phyloP scores from a whole-genome alignment of 2,113 vertebrate species.

The Cathartes aura region DNA sequence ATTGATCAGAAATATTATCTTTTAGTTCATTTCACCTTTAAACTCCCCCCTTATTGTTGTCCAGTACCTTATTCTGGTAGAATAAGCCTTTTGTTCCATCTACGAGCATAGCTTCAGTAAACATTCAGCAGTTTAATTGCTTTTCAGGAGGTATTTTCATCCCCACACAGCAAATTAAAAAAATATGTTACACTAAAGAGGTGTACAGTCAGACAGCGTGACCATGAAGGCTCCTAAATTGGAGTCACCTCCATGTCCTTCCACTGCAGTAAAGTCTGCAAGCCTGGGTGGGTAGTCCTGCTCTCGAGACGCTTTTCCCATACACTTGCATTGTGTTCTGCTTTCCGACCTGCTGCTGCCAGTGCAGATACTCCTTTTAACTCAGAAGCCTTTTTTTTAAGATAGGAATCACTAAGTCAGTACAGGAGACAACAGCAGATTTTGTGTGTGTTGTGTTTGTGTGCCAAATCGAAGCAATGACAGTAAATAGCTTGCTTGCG shows the following conservation, averaged over 20 bases:
- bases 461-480: background rate
- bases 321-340: background rate
- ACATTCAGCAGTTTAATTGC: background rate
- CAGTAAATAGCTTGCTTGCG: background rate
- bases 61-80: background rate
- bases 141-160: conserved; percentile 7
- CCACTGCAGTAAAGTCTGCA: background rate
- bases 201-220: background rate
- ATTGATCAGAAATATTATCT: background rate
- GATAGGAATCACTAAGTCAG: background rate
- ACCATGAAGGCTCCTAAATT: background rate
- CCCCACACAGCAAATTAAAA: background rate
- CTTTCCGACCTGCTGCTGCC: background rate
- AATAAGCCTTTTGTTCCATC: background rate
- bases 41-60: background rate
- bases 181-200: background rate
- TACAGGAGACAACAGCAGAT: background rate
- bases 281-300: background rate
- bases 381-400: background rate
- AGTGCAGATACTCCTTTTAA: background rate
- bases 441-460: background rate
- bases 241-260: conserved; percentile 10
- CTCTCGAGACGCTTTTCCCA: background rate
- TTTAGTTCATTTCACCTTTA: background rate
- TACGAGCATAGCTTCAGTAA: background rate